Evolutionary conservation across 2,888 invertebrate species (phyloP).

Genomic region (Drosophila nigritarsus): DNA sequence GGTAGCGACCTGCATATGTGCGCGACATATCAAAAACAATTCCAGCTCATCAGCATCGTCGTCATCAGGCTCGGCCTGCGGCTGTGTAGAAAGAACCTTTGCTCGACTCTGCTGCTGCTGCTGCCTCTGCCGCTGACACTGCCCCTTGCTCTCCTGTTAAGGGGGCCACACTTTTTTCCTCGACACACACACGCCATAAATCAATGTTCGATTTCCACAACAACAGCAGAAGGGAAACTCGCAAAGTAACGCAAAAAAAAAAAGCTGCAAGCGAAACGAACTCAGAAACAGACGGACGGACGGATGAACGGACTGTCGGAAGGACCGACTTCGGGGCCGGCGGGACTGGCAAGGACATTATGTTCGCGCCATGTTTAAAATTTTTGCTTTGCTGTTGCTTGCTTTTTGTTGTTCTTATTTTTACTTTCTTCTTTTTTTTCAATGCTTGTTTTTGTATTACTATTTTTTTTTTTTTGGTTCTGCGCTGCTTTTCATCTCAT

Average conservation of each 20-base stretch:
- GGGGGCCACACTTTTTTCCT: slow-evolving; percentile 51
- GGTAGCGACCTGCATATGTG: slow-evolving; percentile 49
- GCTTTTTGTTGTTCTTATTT: slow-evolving; percentile 53
- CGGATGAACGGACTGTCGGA: slow-evolving; percentile 6
- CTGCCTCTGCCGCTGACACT: not conserved
- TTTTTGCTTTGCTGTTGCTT: slow-evolving; percentile 55
- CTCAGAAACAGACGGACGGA: slow-evolving; percentile 21
- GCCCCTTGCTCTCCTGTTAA: not conserved
- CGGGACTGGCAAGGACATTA: slow-evolving; percentile 80
- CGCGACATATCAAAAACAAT: slow-evolving; percentile 76
- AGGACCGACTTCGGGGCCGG: slow-evolving; percentile 24
- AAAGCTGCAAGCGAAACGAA: slow-evolving; percentile 29
- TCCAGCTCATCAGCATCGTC: slow-evolving; percentile 81
- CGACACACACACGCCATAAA: slow-evolving; percentile 78
- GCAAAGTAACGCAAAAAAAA: slow-evolving; percentile 59
- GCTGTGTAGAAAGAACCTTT: slow-evolving; percentile 38
- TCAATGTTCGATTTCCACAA: slow-evolving; percentile 81
- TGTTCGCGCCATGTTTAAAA: slow-evolving; percentile 84
- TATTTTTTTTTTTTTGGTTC: slow-evolving; percentile 31
- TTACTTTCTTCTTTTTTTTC: slow-evolving; percentile 36
- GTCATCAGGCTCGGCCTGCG: slow-evolving; percentile 51
- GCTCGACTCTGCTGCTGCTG: not conserved
- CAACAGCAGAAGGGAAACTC: slow-evolving; percentile 74
- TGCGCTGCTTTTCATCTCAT: slow-evolving; percentile 77
- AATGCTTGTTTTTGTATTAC: slow-evolving; percentile 36